Conservation (phyloP, 2,888 invertebrate genomes). For the Harpalus rufipes region DNA sequence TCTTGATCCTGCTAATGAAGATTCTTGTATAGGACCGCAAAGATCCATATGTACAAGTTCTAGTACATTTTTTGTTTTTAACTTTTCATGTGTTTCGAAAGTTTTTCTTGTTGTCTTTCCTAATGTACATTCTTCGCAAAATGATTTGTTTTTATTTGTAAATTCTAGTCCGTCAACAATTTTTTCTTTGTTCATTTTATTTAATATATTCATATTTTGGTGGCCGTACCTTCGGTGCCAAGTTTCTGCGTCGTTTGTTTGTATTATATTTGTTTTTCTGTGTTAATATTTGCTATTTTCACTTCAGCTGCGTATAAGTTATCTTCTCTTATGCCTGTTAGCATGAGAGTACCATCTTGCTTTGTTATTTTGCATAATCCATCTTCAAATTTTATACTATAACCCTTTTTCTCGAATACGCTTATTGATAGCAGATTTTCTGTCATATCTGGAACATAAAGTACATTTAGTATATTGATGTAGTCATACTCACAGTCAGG, state of each 20-base stretch:
- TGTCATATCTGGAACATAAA: not conserved
- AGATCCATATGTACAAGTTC: not conserved
- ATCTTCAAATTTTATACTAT: not conserved
- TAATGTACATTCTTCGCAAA: not conserved
- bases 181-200: not conserved
- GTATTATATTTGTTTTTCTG: not conserved
- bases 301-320: constrained; percentile 2
- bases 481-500: not conserved
- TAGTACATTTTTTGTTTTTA: not conserved
- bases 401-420: not conserved
- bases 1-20: not conserved
- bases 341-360: not conserved
- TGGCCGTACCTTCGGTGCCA: constrained; percentile 12
- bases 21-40: not conserved
- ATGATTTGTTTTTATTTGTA: not conserved
- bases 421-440: not conserved
- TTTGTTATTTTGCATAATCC: not conserved
- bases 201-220: not conserved
- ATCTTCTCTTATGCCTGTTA: not conserved
- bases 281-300: not conserved
- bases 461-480: not conserved
- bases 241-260: not conserved
- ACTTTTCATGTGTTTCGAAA: not conserved
- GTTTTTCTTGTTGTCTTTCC: not conserved
- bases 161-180: not conserved